These are phyloP conservation scores for Pampusana beccarii DNA, from an alignment of 2,113 vertebrate species.

Conservation along the genomic window DNA sequence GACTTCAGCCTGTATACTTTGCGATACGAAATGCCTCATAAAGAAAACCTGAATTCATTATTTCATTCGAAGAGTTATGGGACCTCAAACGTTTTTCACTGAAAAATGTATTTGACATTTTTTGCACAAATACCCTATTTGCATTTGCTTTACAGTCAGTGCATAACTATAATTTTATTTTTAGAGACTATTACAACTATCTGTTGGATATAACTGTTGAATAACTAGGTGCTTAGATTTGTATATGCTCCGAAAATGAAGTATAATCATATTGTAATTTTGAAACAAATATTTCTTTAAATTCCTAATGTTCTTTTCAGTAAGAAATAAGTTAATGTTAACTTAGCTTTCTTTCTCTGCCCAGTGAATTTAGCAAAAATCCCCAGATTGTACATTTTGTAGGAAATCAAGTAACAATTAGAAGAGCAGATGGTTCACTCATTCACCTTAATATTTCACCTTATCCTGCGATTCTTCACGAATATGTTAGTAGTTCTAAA, in stretches of 20 bases:
- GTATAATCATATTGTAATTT: background rate
- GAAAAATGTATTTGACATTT: background rate
- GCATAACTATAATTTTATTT: background rate
- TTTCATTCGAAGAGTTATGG: background rate
- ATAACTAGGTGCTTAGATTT: background rate
- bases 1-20: background rate
- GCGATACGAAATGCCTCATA: background rate
- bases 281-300: background rate
- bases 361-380: constrained; percentile 87
- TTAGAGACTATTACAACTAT: background rate
- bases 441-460: constrained; percentile 85
- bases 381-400: constrained; percentile 88
- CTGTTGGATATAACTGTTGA: background rate
- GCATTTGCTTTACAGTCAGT: background rate
- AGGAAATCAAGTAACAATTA: constrained; percentile 84
- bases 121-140: background rate
- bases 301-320: background rate
- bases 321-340: background rate
- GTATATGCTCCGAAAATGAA: background rate
- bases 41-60: background rate
- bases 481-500: constrained; percentile 76
- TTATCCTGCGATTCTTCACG: constrained; percentile 88
- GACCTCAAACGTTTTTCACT: background rate
- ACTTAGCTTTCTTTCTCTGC: background rate
- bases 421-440: constrained; percentile 89